A percentile compares a stretch with the other conserved stretches of the same genome.
Conservation (phyloP, 2,888 invertebrate species). For the Apoda limacodes region DNA sequence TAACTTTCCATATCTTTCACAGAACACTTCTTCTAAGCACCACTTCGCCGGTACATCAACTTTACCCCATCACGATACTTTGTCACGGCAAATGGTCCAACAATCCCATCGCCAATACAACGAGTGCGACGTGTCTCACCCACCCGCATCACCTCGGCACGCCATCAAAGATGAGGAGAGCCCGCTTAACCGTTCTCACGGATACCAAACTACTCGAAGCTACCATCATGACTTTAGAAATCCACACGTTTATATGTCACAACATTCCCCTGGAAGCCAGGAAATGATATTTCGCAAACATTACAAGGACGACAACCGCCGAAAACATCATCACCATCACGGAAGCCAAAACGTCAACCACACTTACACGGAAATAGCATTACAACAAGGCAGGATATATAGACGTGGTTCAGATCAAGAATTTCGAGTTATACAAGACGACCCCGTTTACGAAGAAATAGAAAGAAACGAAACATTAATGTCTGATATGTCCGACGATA, state of each 20-base stretch:
- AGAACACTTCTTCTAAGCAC: constrained; percentile 90
- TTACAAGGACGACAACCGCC: constrained; percentile 53
- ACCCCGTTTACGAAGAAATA: constrained; percentile 86
- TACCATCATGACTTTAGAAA: constrained; percentile 61
- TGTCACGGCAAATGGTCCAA: constrained; percentile 53
- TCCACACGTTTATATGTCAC: constrained; percentile 61
- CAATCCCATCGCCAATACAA: constrained; percentile 67
- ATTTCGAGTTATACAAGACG: constrained; percentile 73
- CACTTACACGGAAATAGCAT: constrained; percentile 80
- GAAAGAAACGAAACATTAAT: constrained; percentile 79
- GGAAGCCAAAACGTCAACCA: constrained; percentile 75
- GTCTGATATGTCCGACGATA: constrained; percentile 83
- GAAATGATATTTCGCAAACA: constrained; percentile 61
- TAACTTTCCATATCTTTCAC: too few species aligned
- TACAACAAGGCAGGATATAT: constrained; percentile 59
- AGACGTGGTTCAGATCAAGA: constrained; percentile 68
- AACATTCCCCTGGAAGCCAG: constrained; percentile 58
- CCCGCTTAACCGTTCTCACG: constrained; percentile 47
- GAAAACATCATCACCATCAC: constrained; percentile 61
- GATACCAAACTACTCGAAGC: constrained; percentile 56
- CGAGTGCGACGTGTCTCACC: constrained; percentile 61
- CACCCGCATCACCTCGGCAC: constrained; percentile 59
- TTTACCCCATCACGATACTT: constrained; percentile 74
- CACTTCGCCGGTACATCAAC: constrained; percentile 75
- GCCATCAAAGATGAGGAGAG: constrained; percentile 53